Base-by-base conservation (phyloP, 2,888 invertebrate species). In the Cryptus armator region DNA sequence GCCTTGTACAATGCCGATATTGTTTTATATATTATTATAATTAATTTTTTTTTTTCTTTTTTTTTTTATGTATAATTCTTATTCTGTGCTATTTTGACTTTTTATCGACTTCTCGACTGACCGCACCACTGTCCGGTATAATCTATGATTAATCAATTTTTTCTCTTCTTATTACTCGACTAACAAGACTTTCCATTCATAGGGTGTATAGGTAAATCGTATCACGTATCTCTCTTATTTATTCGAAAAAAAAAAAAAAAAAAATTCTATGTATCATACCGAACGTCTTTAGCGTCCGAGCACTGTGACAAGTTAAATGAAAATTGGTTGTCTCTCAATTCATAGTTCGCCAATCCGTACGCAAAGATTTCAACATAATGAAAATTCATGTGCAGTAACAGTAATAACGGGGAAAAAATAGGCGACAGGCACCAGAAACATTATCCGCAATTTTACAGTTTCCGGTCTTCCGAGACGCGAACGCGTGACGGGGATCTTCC, bases 31-130 rank as follows among this genome's bases (percentile, higher is more conserved):
- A 43, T 51, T 62, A 62, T 70, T 74, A 78, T 62, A 71, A 62
- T 43, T 67, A 2, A 24, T 70, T 44, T 37, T 51, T 46, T 53
- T 16, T 14, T 53, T 5, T 19, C 10, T 48, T 62, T 67, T 76
- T 67, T 88, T 67, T 88, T 82, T 77, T 80, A 83, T 83, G 71
- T 74, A 87, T 88, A 88, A 89, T 87, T 87, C 88, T 87, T 89
- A 91, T 90, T 93, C 93, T 93, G 92, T 93, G 93, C 93, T 93
- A 91, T 92, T 89, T 91, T 43, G 62, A 62, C 43, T 62, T 51
- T 75, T 51, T 87, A 89, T 87, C 84, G 89, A 92, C 88, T 89
- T 88, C 81, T 89, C 77, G 90, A 91, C 91, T 88, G 91, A 89
- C 88, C 87, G 87, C 84, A 89, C 87, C 88, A 84, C 84, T 87